These are phyloP conservation scores for Sebastes dallii DNA, from an alignment of 2,797 vertebrate species.

Conservation along the genomic window DNA sequence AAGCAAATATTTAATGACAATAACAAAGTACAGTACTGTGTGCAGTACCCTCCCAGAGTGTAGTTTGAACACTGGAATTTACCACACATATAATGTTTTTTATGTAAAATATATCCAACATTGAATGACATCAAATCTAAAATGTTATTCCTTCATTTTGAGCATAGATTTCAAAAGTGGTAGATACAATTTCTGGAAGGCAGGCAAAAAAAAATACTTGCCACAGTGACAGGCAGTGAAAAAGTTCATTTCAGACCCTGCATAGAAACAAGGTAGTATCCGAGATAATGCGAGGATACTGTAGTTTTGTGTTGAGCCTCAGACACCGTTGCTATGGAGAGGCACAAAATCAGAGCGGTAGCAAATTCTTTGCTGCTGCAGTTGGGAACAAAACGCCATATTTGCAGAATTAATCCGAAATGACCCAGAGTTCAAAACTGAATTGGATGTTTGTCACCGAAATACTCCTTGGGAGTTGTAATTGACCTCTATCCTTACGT, in stretches of 20 bases:
- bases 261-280: neutral
- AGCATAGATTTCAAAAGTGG: too few relatives aligned
- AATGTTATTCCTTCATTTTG: too few relatives aligned
- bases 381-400: neutral
- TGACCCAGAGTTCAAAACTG: neutral
- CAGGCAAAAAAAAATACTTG: too few relatives aligned
- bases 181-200: too few relatives aligned
- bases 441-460: neutral
- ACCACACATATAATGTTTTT: too few relatives aligned
- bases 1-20: too few relatives aligned
- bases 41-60: too few relatives aligned
- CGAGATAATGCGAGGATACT: neutral
- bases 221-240: too few relatives aligned
- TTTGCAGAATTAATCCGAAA: neutral
- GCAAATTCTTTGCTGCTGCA: neutral
- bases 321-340: neutral
- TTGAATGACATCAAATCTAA: fast-evolving
- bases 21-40: too few relatives aligned
- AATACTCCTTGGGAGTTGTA: neutral
- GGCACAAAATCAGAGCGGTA: neutral
- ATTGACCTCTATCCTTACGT: neutral
- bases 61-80: too few relatives aligned
- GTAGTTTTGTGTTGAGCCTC: neutral
- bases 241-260: too few relatives aligned
- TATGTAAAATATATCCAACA: too few relatives aligned